Evolutionary conservation across 2,113 vertebrate species (phyloP).

Genomic region (Pachyramphus minor): DNA sequence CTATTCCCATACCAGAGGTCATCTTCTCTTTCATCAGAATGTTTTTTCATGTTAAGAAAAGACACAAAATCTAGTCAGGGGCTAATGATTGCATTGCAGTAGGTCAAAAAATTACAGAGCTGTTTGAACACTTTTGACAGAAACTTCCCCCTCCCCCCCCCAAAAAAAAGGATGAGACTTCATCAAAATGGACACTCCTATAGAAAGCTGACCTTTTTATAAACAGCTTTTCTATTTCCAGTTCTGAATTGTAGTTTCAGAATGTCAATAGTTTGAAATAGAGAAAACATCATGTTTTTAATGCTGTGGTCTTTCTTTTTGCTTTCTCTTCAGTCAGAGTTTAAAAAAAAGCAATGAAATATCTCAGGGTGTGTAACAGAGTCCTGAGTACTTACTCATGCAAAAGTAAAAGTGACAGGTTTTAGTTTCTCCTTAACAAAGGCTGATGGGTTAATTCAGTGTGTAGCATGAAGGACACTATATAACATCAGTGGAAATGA

Average conservation of each 20-base stretch:
- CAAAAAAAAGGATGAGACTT: background rate
- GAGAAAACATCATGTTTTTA: background rate
- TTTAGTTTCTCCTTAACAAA: background rate
- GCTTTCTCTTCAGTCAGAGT: background rate
- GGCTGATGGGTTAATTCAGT: background rate
- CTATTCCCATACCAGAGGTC: background rate
- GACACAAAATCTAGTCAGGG: background rate
- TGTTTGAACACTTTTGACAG: background rate
- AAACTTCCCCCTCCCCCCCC: too few relatives aligned
- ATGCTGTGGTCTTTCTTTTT: background rate
- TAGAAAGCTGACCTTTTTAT: background rate
- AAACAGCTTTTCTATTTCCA: background rate
- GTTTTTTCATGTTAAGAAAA: background rate
- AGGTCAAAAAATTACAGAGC: background rate
- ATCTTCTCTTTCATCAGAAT: background rate
- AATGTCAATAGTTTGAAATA: background rate
- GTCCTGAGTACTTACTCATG: background rate
- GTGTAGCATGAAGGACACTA: background rate
- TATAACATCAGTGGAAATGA: background rate
- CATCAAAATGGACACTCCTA: background rate
- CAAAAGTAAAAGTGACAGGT: background rate
- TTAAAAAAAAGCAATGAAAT: fast-evolving
- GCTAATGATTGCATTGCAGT: background rate
- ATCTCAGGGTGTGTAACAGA: background rate
- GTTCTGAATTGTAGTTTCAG: background rate